phyloP scores from a whole-genome alignment of 2,113 vertebrate species.

The Pyrgilauda ruficollis region DNA sequence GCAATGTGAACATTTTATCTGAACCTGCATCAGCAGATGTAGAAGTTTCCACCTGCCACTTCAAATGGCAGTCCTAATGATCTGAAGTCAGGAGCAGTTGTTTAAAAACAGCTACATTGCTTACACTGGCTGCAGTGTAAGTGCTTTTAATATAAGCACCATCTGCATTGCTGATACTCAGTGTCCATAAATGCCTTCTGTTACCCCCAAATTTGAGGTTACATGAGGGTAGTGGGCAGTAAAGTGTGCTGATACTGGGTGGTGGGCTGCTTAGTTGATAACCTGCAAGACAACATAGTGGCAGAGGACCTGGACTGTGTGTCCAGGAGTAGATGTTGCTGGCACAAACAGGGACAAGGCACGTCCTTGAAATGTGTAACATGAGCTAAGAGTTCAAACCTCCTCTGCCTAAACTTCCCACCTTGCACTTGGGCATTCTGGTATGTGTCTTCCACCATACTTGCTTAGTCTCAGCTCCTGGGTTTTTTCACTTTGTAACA shows the following conservation, averaged over 20 bases:
- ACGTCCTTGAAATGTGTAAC: not conserved
- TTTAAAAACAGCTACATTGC: not conserved
- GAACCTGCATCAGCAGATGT: not conserved
- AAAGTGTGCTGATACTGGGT: not conserved
- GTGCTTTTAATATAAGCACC: not conserved
- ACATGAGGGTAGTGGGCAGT: not conserved
- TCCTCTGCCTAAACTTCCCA: not conserved
- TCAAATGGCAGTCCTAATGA: not conserved
- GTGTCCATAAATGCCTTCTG: not conserved
- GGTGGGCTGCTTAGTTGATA: not conserved
- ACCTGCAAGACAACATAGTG: not conserved
- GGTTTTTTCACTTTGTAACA: accelerated
- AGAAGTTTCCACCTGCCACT: not conserved
- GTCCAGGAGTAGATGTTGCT: not conserved
- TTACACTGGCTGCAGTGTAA: not conserved
- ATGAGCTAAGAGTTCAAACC: not conserved
- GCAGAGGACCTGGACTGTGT: not conserved
- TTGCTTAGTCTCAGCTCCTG: not conserved
- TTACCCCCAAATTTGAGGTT: not conserved
- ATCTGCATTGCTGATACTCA: not conserved
- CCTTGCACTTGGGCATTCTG: not conserved
- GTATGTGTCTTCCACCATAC: not conserved
- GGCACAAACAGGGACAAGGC: not conserved
- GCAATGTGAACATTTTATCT: not conserved
- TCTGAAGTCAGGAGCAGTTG: not conserved